Conservation (phyloP, 2,888 invertebrate species). For the Thera britannica region DNA sequence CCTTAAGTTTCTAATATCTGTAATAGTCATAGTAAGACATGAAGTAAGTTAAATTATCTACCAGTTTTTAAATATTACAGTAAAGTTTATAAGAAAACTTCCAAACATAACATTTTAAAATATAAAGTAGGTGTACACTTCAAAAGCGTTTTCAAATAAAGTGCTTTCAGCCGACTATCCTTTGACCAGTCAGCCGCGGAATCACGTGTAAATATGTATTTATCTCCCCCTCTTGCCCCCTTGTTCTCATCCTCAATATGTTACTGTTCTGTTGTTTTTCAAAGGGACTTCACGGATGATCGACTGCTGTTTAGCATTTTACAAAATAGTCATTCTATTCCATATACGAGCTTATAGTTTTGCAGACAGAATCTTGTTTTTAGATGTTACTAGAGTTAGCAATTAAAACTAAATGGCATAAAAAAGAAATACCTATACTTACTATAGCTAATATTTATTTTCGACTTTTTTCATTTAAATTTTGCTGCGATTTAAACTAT, state of each 20-base stretch:
- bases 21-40: too few species aligned
- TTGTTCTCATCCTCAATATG: slow-evolving; percentile 20
- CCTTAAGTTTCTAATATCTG: too few species aligned
- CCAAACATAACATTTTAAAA: not conserved
- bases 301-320: slow-evolving; percentile 17
- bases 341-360: too few species aligned
- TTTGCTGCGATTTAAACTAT: too few species aligned
- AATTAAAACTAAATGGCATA: too few species aligned
- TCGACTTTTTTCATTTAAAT: too few species aligned
- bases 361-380: not conserved
- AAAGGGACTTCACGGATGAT: slow-evolving; percentile 25
- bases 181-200: slow-evolving; percentile 30
- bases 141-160: slow-evolving; percentile 10
- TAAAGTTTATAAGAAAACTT: not conserved
- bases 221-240: slow-evolving; percentile 6
- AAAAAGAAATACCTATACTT: too few species aligned
- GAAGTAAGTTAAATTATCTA: not conserved
- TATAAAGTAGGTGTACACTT: slow-evolving; percentile 1
- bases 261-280: slow-evolving; percentile 23
- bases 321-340: not conserved
- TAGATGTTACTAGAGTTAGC: not conserved
- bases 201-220: slow-evolving; percentile 29
- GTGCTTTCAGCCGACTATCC: slow-evolving; percentile 8
- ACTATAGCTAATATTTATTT: too few species aligned
- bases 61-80: not conserved